phyloP scores from a whole-genome alignment of 2,797 vertebrate species.

The Bovichtus variegatus region DNA sequence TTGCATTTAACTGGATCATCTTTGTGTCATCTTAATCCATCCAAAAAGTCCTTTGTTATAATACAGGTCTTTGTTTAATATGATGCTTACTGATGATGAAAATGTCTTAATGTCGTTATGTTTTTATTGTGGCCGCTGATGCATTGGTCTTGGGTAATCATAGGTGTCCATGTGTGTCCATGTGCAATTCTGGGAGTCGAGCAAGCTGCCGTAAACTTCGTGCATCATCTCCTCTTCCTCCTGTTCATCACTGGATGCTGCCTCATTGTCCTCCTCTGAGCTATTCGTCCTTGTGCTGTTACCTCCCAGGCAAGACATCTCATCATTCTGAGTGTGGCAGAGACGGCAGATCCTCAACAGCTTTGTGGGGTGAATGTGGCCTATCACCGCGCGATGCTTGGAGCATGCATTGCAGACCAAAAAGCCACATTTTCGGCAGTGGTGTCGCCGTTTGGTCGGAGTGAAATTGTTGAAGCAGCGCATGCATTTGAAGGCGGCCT shows the following conservation, averaged over 20 bases:
- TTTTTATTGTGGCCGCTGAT: background rate
- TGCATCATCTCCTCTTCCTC: constrained; percentile 65
- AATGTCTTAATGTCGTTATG: background rate
- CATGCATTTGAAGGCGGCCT: constrained; percentile 91
- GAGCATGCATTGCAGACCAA: constrained; percentile 92
- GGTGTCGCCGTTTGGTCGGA: constrained; percentile 87
- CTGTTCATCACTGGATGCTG: constrained; percentile 71
- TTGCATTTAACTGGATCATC: background rate
- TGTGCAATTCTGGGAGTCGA: background rate
- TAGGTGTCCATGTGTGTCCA: background rate
- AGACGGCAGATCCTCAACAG: constrained; percentile 87
- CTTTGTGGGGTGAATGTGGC: constrained; percentile 85
- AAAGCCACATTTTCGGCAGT: constrained; percentile 94
- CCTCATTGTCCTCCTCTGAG: constrained; percentile 1
- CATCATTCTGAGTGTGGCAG: constrained; percentile 78
- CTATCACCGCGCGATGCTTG: constrained; percentile 84
- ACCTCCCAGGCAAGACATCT: constrained; percentile 23
- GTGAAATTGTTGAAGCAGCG: constrained; percentile 90
- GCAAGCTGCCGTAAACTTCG: constrained; percentile 31
- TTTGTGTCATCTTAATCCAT: background rate
- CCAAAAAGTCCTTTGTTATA: background rate
- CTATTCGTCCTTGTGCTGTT: constrained; percentile 39
- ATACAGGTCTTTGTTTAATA: background rate
- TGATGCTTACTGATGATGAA: background rate
- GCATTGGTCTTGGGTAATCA: background rate